These are phyloP conservation scores for Actinia tenebrosa DNA, from an alignment of 64 coral and sea anemone species.

Conservation along the genomic window DNA sequence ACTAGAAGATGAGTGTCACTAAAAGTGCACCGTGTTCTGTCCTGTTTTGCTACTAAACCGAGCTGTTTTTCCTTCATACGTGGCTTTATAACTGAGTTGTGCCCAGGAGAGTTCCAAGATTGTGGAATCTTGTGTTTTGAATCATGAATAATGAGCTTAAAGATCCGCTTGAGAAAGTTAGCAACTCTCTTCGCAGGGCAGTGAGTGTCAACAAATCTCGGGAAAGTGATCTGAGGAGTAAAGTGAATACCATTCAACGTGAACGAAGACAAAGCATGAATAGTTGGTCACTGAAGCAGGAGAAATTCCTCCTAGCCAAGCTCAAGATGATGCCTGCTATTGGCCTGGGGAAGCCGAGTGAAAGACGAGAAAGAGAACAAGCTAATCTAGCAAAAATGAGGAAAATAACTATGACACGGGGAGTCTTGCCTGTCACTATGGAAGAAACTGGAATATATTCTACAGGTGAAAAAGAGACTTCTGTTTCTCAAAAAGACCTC, in stretches of 20 bases:
- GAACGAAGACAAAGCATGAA: slow-evolving; percentile 65
- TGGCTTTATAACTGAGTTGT: neutral
- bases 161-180: slow-evolving; percentile 82
- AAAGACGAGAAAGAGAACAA: neutral
- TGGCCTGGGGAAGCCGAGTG: neutral
- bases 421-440: neutral
- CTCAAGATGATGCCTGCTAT: slow-evolving; percentile 61
- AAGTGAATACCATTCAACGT: slow-evolving; percentile 77
- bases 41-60: too few relatives aligned
- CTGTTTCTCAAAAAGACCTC: neutral
- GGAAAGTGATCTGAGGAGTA: slow-evolving; percentile 74
- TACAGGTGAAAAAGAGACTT: neutral
- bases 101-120: neutral
- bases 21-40: neutral
- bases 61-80: neutral
- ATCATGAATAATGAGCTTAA: slow-evolving; percentile 77
- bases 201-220: slow-evolving; percentile 81
- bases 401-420: neutral
- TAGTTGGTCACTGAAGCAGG: slow-evolving; percentile 80
- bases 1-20: neutral
- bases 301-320: slow-evolving; percentile 76
- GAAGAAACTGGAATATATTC: neutral
- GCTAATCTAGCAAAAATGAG: neutral
- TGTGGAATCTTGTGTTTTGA: neutral
- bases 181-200: slow-evolving; percentile 77